A percentile compares a stretch with the other conserved stretches of the same genome.
Conservation (phyloP, 2,797 vertebrate genomes). For the Tauraco hartlaubi region DNA sequence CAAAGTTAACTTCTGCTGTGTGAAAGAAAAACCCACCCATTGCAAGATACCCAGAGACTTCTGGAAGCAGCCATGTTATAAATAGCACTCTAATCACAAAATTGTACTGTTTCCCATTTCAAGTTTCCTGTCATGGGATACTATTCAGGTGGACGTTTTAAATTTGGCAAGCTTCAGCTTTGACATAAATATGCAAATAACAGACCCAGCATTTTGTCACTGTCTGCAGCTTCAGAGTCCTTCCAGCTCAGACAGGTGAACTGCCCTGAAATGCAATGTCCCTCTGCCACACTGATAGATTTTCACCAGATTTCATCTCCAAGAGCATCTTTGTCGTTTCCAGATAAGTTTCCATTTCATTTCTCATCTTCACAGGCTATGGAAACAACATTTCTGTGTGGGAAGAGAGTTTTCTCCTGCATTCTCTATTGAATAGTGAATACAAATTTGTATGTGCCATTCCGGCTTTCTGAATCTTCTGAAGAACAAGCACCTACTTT, state of each 20-base stretch:
- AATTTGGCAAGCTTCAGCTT: background rate
- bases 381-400: background rate
- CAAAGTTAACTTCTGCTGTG: background rate
- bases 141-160: background rate
- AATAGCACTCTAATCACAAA: slow-evolving; percentile 1
- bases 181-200: slow-evolving; percentile 29
- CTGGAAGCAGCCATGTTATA: background rate
- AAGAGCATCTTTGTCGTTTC: slow-evolving; percentile 27
- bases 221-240: background rate
- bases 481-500: background rate
- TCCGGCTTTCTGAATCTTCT: background rate
- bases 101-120: background rate
- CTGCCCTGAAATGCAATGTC: slow-evolving; percentile 26
- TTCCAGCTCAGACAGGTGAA: slow-evolving; percentile 1
- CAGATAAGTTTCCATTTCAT: slow-evolving; percentile 46
- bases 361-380: background rate
- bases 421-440: background rate
- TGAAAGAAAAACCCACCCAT: background rate
- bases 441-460: background rate
- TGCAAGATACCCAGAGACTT: background rate
- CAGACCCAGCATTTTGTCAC: background rate
- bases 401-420: background rate
- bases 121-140: background rate
- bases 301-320: slow-evolving; percentile 55
- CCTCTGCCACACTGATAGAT: slow-evolving; percentile 21